Conservation (phyloP, 1,140 invertebrate species). For the Brachionus calyciflorus region DNA sequence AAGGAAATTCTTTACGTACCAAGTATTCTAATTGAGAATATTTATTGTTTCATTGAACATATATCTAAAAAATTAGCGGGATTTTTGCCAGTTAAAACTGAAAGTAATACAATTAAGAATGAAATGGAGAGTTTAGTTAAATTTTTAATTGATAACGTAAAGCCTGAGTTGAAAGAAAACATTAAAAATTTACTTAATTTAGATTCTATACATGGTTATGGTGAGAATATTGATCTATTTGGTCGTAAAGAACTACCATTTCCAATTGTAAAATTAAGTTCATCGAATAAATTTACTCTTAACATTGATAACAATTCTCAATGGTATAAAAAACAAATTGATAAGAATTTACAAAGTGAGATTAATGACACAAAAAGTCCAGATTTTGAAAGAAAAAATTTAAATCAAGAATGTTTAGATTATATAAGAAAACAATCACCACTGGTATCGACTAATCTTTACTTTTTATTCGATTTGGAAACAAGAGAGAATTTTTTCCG, state of each 20-base stretch:
- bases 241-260: slow-evolving; percentile 52
- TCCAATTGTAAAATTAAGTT: background rate
- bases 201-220: slow-evolving; percentile 49
- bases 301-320: background rate
- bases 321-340: background rate
- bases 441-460: background rate
- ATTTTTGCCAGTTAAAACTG: background rate
- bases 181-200: slow-evolving; percentile 50
- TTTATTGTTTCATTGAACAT: background rate
- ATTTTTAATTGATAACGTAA: slow-evolving; percentile 50
- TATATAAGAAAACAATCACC: slow-evolving; percentile 14
- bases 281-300: background rate
- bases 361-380: background rate
- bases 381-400: background rate
- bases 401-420: slow-evolving; percentile 21
- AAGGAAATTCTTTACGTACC: slow-evolving; percentile 10
- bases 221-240: slow-evolving; percentile 51
- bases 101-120: background rate
- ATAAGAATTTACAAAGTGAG: background rate
- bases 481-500: background rate
- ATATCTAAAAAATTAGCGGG: background rate
- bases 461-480: slow-evolving; percentile 9
- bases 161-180: slow-evolving; percentile 12
- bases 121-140: slow-evolving; percentile 51
- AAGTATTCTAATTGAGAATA: slow-evolving; percentile 8